These are phyloP conservation scores for Lycaon pictus DNA, from an alignment of 2,113 vertebrate species.

Conservation along the genomic window DNA sequence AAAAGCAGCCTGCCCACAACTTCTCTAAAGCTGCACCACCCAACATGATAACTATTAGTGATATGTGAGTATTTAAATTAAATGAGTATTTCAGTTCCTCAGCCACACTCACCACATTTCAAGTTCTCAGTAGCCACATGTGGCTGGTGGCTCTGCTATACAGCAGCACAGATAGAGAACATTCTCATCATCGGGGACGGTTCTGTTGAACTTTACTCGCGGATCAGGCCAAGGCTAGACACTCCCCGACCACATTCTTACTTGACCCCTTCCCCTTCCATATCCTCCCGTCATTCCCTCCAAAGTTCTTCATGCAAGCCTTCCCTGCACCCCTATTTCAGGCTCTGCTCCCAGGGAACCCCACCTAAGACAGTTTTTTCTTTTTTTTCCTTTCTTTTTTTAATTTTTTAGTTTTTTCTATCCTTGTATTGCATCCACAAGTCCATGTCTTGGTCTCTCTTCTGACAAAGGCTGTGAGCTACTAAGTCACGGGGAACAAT, in stretches of 20 bases:
- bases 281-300: too few relatives aligned
- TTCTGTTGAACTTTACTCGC: neutral
- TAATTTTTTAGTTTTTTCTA: neutral
- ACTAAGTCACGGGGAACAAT: neutral
- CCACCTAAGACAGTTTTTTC: too few relatives aligned
- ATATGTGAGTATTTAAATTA: too few relatives aligned
- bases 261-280: neutral
- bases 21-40: rapidly evolving
- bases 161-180: neutral
- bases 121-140: too few relatives aligned
- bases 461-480: neutral
- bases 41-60: neutral
- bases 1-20: neutral
- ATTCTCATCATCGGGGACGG: neutral
- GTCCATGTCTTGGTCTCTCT: neutral
- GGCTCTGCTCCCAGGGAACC: neutral
- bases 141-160: neutral
- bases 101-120: neutral
- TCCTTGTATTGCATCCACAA: neutral
- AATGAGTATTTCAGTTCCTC: neutral
- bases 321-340: neutral
- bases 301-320: too few relatives aligned
- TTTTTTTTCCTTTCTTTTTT: too few relatives aligned
- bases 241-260: neutral
- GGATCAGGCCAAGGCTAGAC: neutral